Evolutionary conservation across 2,797 vertebrate species (phyloP).

Genomic region (Micromesistius poutassou): DNA sequence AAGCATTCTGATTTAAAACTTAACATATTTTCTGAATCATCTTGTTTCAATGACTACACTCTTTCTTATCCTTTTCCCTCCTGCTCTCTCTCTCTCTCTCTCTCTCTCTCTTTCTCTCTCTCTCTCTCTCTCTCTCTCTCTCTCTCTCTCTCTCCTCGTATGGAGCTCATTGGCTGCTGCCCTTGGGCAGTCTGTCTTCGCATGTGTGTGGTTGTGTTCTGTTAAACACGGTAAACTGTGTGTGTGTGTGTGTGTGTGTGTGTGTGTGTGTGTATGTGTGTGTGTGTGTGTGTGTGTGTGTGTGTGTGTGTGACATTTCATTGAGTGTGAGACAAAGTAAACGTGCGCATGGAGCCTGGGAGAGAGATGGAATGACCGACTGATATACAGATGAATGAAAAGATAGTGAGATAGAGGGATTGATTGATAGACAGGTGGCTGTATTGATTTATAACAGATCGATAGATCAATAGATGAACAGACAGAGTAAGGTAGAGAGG

Average conservation of each 20-base stretch:
- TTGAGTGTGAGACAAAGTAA: too few relatives aligned
- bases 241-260: background rate
- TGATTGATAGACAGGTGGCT: background rate
- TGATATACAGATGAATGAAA: background rate
- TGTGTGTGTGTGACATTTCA: too few relatives aligned
- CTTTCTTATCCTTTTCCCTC: too few relatives aligned
- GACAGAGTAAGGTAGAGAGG: background rate
- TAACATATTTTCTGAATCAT: too few relatives aligned
- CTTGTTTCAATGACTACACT: too few relatives aligned
- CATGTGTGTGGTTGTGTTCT: background rate
- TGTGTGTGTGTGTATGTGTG: background rate
- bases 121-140: background rate
- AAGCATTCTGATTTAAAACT: background rate
- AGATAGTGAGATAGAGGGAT: background rate
- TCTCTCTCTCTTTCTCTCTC: background rate
- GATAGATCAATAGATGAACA: too few relatives aligned
- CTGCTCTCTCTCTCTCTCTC: background rate
- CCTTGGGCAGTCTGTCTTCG: background rate
- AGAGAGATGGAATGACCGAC: too few relatives aligned
- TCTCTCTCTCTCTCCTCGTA: background rate
- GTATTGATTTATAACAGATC: background rate
- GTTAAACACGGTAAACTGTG: background rate
- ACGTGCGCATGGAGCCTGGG: too few relatives aligned
- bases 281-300: too few relatives aligned
- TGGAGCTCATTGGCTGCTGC: background rate